A percentile compares a stretch with the other conserved stretches of the same genome.
Conservation (phyloP, 2,797 vertebrate species). For the Stomatorhinus walkeri region DNA sequence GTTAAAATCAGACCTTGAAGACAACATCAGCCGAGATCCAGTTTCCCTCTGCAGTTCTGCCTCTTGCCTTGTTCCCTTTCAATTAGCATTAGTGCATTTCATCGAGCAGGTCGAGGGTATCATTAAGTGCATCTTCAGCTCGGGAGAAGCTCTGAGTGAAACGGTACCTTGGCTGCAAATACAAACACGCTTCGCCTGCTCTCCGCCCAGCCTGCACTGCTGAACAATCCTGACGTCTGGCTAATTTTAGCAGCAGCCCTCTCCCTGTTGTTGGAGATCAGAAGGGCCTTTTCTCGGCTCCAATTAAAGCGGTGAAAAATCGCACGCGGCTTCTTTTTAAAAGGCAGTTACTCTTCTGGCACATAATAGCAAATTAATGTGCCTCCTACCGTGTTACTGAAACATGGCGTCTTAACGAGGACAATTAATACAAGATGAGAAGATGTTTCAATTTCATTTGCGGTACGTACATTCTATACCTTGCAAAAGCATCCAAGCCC, state of each 20-base stretch:
- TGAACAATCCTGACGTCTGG: slow-evolving; percentile 25
- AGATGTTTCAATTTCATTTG: neutral
- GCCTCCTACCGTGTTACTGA: slow-evolving; percentile 33
- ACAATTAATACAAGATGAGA: slow-evolving; percentile 14
- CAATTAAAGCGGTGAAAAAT: slow-evolving; percentile 46
- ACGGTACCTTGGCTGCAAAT: neutral
- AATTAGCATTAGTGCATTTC: neutral
- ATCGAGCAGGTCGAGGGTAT: neutral
- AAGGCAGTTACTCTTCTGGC: slow-evolving; percentile 41
- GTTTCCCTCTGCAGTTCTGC: neutral
- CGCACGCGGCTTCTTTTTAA: slow-evolving; percentile 46
- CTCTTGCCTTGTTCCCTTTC: neutral
- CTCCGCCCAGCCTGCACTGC: slow-evolving; percentile 26
- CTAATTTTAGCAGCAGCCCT: slow-evolving; percentile 41
- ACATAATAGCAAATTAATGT: slow-evolving; percentile 20
- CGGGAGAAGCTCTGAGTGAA: neutral
- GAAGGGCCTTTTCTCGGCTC: slow-evolving; percentile 31
- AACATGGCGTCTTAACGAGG: slow-evolving; percentile 28
- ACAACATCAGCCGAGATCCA: neutral
- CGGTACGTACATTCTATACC: too few species aligned
- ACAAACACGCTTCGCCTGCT: neutral
- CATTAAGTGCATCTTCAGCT: neutral
- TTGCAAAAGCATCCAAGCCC: neutral
- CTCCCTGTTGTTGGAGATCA: slow-evolving; percentile 35
- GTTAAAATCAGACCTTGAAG: neutral